Evolutionary conservation across 2,888 invertebrate genomes (phyloP).

Genomic region (Quadroppia sp.): DNA sequence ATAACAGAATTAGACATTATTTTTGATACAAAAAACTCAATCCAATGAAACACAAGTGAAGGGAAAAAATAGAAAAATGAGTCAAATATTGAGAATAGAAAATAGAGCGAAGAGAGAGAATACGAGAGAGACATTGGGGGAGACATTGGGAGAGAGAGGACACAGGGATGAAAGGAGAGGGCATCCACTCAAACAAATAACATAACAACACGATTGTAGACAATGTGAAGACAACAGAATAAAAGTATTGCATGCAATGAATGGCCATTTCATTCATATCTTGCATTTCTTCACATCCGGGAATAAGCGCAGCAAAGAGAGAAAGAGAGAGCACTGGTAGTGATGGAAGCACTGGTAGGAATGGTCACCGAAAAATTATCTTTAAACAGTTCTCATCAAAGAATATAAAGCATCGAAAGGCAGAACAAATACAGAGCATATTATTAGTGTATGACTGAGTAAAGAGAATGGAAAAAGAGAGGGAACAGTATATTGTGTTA

Average conservation of each 20-base stretch:
- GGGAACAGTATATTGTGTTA: not conserved
- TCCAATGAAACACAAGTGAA: conserved; percentile 15
- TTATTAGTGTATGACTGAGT: not conserved
- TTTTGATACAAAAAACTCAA: conserved; percentile 35
- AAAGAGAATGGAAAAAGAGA: conserved; percentile 6
- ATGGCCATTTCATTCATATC: conserved; percentile 30
- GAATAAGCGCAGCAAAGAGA: conserved; percentile 21
- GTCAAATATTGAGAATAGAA: not conserved
- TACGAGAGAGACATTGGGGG: conserved; percentile 26
- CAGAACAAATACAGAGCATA: conserved; percentile 20
- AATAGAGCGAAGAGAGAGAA: not conserved
- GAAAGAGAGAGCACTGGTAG: too few species aligned
- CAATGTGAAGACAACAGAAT: conserved; percentile 17
- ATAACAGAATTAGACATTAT: conserved; percentile 32
- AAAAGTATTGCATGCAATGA: conserved; percentile 31
- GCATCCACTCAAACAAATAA: conserved; percentile 35
- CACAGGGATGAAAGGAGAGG: conserved; percentile 10
- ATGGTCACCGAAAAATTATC: conserved; percentile 11
- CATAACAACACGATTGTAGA: conserved; percentile 20
- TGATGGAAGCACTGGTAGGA: conserved; percentile 7
- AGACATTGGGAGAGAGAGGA: conserved; percentile 26
- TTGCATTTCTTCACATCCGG: conserved; percentile 36
- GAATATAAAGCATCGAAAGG: conserved; percentile 19
- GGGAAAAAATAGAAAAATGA: not conserved
- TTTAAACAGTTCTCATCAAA: conserved; percentile 21